Evolutionary conservation across 92 coral and sea anemone species (phyloP), one percentile per base, ranked within the genome.

Genomic region (Parazoanthus swiftii): DNA sequence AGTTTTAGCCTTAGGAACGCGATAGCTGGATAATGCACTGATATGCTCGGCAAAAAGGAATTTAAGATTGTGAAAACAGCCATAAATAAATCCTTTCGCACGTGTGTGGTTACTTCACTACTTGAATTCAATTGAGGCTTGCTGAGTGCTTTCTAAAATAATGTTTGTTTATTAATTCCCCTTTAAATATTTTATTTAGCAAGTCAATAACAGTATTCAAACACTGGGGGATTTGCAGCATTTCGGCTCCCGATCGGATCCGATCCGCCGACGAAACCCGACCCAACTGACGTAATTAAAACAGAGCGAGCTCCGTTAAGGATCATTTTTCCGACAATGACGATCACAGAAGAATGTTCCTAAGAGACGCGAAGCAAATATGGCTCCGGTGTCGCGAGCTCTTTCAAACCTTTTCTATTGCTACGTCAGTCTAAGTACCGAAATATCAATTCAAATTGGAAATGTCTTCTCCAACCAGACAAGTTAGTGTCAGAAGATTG

Each of bases 401-500:
- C 16, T 71, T 71, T 16, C 6, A 3, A 42, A 13, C 63, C 2
- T 44, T 84, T 89, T 65, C 81, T 37, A 14, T 46, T 35, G n/a
- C 54, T 71, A 0, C 36, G 4, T 23, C 23, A 56, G 15, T 38
- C 58, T 63, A 81, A 90, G 81, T 90, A 84, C 84, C 89, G 65
- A 85, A 76, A 75, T 54, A 11, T 54, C 11, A 1, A 54, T 50
- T 36, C 46, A 76, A 85, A 66, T 63, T 38, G 72, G 76, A 37
- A 44, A 97, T 97, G 99, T 95, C 98, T 85, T 97, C 99, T 36
- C 99, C 99, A 21, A 91, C 98, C 79, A 93, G 95, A 68, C 99
- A 97, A 91, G 97, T 97, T 86, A 97, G 98, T 80, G 94, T 92
- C 8, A 92, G 99, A 46, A 90, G 99, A 35, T 90, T 97, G 9